Base-by-base conservation (phyloP, 2,113 vertebrate species). In the Hystrix cristata region DNA sequence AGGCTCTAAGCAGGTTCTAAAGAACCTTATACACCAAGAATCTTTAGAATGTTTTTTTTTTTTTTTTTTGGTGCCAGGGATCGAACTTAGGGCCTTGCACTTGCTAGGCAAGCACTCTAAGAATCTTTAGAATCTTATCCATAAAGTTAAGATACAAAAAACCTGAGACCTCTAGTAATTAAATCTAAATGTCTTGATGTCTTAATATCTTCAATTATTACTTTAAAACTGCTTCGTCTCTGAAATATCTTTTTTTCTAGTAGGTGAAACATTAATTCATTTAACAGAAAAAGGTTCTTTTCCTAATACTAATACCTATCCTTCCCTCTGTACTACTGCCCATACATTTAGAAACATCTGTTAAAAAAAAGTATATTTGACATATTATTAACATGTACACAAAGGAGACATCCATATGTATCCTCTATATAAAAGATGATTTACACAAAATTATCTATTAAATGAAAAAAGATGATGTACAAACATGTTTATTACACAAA, bases 131-230 rank as follows among this genome's bases (percentile, higher is more conserved):
- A 97, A 91, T 69, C 10, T 51, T 81, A 38, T 62, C 69, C 23
- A 59, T 71, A 93, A 95, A 34, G 25, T 57, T 87, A 95, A 90
- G 46, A 53, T 48, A 79, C 43, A 38, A 96, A 87, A 96, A 91
- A 92, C 34, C 72, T 64, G 34, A 46, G 18, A 25, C 1, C 16
- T 83, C 21, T 79, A 7, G 16, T 67, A 90, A 91, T 64, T 91
- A 81, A 31, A 88, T 6, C 31, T 51, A 76, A 86, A 83, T 46
- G 55, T 11, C 34, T 93, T 53, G 59, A 6, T 94, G 18, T 87
- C 72, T 95, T 80, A 76, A 11, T 72, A 79, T 74, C 65, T 67
- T 43, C 71, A 82, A 82, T 14, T 7, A 94, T 87, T 81, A 95
- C 10, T 89, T 96, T 69, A 64, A 97, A 95, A 84, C 59, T 72